phyloP scores from a whole-genome alignment of 2,888 invertebrate species.

The Cephus rjabovi region DNA sequence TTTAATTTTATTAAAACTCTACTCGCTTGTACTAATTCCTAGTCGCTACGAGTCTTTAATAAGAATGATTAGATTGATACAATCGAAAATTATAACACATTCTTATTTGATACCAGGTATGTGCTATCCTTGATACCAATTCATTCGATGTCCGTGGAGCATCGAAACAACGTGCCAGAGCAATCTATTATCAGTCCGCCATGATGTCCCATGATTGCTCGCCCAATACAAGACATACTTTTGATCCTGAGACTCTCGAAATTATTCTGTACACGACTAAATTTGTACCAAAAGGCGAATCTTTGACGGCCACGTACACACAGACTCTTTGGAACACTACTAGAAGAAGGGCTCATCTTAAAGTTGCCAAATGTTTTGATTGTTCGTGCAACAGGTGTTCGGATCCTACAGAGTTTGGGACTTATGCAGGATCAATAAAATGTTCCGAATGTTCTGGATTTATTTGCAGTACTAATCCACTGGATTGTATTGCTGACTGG shows the following conservation, averaged over 20 bases:
- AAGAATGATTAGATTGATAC: background rate
- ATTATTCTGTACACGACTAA: conserved; percentile 75
- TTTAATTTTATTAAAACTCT: background rate
- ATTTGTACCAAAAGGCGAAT: conserved; percentile 75
- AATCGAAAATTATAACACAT: background rate
- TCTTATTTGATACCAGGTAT: conserved; percentile 33
- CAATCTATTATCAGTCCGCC: conserved; percentile 75
- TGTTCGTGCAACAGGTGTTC: conserved; percentile 76
- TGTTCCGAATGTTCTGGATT: conserved; percentile 74
- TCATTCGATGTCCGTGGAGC: conserved; percentile 75
- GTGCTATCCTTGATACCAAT: conserved; percentile 80
- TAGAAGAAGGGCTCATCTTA: conserved; percentile 73
- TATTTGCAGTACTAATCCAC: conserved; percentile 73
- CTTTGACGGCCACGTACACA: conserved; percentile 78
- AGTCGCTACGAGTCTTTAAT: background rate
- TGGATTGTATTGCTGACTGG: conserved; percentile 73
- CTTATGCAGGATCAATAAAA: conserved; percentile 73
- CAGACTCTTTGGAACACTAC: conserved; percentile 78
- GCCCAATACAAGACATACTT: conserved; percentile 79
- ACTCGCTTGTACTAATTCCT: background rate
- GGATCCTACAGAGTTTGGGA: conserved; percentile 78
- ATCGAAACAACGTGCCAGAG: conserved; percentile 58
- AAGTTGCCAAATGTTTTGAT: conserved; percentile 75
- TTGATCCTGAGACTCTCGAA: conserved; percentile 71
- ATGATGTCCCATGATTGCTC: conserved; percentile 80